phyloP scores from a whole-genome alignment of 2,888 invertebrate genomes.

The Fissipunctia ypsillon region DNA sequence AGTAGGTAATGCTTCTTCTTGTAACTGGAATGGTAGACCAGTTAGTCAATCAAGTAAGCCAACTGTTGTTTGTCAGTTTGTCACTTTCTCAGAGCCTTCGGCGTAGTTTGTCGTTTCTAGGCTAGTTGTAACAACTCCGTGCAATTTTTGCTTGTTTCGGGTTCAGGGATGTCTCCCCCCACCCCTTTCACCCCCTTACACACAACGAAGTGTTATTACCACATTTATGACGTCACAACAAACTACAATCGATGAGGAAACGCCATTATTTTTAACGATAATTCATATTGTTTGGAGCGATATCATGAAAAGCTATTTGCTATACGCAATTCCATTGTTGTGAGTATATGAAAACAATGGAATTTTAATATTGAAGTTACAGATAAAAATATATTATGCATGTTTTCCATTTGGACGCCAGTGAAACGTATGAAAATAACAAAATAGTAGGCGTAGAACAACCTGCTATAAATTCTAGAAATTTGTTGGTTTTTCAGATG shows the following conservation, averaged over 20 bases:
- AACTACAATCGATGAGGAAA: conserved; percentile 34
- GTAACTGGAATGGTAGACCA: background rate
- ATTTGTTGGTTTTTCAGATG: background rate
- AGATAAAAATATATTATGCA: conserved; percentile 8
- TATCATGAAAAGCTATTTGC: conserved; percentile 33
- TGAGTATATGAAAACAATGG: too few species aligned
- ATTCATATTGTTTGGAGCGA: conserved; percentile 40
- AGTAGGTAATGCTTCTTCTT: too few species aligned
- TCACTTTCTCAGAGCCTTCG: background rate
- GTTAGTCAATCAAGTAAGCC: background rate
- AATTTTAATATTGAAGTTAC: conserved; percentile 34
- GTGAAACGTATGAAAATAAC: conserved; percentile 14
- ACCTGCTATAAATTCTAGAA: background rate
- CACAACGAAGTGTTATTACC: conserved; percentile 26
- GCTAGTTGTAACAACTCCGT: background rate
- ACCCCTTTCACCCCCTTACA: background rate
- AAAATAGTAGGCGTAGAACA: background rate
- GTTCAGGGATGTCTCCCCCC: background rate
- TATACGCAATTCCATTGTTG: conserved; percentile 25
- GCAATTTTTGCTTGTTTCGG: conserved; percentile 9
- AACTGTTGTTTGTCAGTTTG: background rate
- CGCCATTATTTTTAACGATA: conserved; percentile 54
- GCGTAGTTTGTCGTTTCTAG: background rate
- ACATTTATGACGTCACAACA: conserved; percentile 45
- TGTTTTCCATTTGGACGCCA: background rate